Base-by-base conservation (phyloP, 2,113 vertebrate species). In the Sprattus sprattus region DNA sequence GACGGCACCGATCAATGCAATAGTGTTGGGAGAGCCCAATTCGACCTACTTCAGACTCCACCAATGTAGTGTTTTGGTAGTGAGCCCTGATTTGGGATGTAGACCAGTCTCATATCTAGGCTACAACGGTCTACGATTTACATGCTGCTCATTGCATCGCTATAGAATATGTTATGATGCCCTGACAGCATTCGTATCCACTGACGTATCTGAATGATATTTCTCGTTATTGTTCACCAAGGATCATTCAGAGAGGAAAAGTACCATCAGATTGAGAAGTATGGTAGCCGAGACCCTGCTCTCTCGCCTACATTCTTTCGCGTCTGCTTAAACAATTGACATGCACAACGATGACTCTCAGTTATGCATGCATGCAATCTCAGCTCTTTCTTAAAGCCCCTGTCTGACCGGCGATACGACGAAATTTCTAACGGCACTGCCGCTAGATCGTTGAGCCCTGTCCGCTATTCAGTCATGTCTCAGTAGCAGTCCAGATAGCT, bases 401-500 rank as follows among this genome's bases (percentile, higher is more conserved):
- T 78, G 71, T 44, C 32, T 78, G 71, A 78, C 9, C 28, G 28
- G 71, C 9, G 71, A 78, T 11, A 78, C 71, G 16, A 78, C 32
- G 32, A 11, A 11, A 78, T 78, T 54, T 85, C 82, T 83, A 88
- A 82, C 83, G 44, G 89, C 78, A 84, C 83, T 84, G 71, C 57
- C 50, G 50, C 47, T 60, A 49, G 28, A 28, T 78, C 82, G 28
- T 44, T 75, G 60, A 81, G 78, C 57, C 64, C 81, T 85, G 86
- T 83, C 88, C 88, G 88, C 88, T 91, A 88, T 89, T 80, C 82
- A 80, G n/a, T 8, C 57, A 67, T 52, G 83, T 87, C 47, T 85
- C 84, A n/a, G 82, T 49, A 83, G 83, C 85, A 39, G 85, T 28
- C 85, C 54, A 83, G 82, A 83, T 57, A 81, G 82, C 87, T 87